A percentile compares a stretch with the other conserved stretches of the same genome.
Conservation (phyloP, 2,888 invertebrate genomes). For the Malthinus flaveolus region DNA sequence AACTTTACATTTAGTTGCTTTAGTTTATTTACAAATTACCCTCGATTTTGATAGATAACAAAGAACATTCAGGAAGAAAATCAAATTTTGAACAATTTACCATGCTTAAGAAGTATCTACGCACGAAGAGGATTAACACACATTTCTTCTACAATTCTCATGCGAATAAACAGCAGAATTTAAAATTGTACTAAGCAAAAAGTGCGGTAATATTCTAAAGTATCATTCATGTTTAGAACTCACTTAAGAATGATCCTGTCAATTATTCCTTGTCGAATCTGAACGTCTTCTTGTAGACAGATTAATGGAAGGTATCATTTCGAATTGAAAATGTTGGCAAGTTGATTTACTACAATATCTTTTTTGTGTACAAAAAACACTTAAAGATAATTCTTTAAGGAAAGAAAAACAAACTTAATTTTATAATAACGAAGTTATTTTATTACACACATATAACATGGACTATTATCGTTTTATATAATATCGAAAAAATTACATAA, state of each 20-base stretch:
- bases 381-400: neutral
- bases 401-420: neutral
- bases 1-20: too few species aligned
- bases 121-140: too few species aligned
- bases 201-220: neutral
- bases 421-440: conserved; percentile 5
- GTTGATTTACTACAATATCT: conserved; percentile 13
- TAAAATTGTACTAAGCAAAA: neutral
- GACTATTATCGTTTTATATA: conserved; percentile 19
- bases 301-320: conserved; percentile 39
- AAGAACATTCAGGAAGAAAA: too few species aligned
- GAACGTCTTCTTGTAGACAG: conserved; percentile 35
- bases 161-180: too few species aligned
- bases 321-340: conserved; percentile 32
- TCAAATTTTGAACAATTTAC: too few species aligned
- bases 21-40: too few species aligned
- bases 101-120: too few species aligned
- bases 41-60: too few species aligned
- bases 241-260: conserved; percentile 50
- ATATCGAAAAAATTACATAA: conserved; percentile 15
- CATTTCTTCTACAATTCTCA: too few species aligned
- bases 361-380: conserved; percentile 18
- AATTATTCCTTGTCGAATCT: conserved; percentile 49
- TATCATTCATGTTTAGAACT: conserved; percentile 49
- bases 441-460: conserved; percentile 26